Base-by-base conservation (phyloP, 2,888 invertebrate genomes). In the Phalera bucephala region DNA sequence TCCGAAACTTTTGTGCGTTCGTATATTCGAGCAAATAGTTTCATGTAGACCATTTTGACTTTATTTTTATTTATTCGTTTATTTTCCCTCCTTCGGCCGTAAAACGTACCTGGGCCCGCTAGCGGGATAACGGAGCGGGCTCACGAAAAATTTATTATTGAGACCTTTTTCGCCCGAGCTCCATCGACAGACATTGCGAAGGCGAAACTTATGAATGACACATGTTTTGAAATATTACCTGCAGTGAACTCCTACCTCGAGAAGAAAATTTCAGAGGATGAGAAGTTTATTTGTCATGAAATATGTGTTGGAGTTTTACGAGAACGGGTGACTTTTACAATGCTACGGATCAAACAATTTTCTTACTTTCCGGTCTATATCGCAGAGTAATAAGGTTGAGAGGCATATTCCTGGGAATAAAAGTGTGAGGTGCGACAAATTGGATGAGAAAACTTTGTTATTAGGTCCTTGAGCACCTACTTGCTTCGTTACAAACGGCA, bases 151-250 rank as follows among this genome's bases (percentile, higher is more conserved):
- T 88, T 86, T 89, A 88, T 88, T 88, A 88, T 87, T 83, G 84
- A 82, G 87, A 87, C 88, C 89, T 87, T 88, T n/a, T 87, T 83
- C 80, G 80, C 84, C 80, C 75, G 73, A 69, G 78, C 79, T 81
- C 85, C 83, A 87, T 88, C 87, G 89, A 87, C 88, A 87, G 87
- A 89, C 88, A 89, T 88, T 88, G 87, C 88, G 83, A 85, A 85
- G 77, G 87, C 75, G 80, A 86, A 89, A 89, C 85, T 89, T 89
- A 88, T 88, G 88, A 89, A 89, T 88, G 88, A 89, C 88, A 88
- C 85, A 87, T 89, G 88, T 89, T 89, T 89, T 88, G 89, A 89
- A 88, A 89, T 88, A 89, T 89, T 86, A 85, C 88, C 86, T 84
- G 83, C 82, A 86, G 74, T 80, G 79, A 84, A 84, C 83, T 80